Conservation (phyloP, 2,888 invertebrate genomes). For the Diloba caeruleocephala region DNA sequence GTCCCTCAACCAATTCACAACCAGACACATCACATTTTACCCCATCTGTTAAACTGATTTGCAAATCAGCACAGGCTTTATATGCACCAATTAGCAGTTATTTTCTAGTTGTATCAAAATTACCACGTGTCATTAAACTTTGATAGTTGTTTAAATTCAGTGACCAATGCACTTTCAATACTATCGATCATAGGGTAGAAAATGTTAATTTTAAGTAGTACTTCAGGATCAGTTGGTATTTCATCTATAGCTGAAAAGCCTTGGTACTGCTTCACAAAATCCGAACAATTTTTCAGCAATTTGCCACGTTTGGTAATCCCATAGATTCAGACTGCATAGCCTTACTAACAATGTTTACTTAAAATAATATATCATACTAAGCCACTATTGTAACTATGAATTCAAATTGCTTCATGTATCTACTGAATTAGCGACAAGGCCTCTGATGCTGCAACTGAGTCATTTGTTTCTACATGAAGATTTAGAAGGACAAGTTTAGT, state of each 20-base stretch:
- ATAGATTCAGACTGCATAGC: background rate
- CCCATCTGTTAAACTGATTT: no score
- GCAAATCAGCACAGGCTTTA: constrained; percentile 3
- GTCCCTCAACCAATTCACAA: no score
- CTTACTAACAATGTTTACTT: background rate
- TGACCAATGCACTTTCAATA: background rate
- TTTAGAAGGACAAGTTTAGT: constrained; percentile 6
- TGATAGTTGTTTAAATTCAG: background rate
- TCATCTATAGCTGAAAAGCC: background rate
- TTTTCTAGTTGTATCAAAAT: constrained; percentile 1
- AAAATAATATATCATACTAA: background rate
- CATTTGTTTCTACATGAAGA: constrained; percentile 1
- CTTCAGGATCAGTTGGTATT: background rate
- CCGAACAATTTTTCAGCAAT: background rate
- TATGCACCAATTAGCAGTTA: background rate
- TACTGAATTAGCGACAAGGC: background rate
- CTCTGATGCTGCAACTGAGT: background rate
- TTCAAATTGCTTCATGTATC: background rate
- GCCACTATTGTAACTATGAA: background rate
- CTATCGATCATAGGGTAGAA: background rate
- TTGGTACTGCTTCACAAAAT: background rate
- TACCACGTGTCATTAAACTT: constrained; percentile 2
- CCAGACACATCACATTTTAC: no score
- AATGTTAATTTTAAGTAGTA: background rate
- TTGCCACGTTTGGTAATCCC: background rate